Evolutionary conservation across 2,113 vertebrate genomes (phyloP).

Genomic region (Eidolon helvum): DNA sequence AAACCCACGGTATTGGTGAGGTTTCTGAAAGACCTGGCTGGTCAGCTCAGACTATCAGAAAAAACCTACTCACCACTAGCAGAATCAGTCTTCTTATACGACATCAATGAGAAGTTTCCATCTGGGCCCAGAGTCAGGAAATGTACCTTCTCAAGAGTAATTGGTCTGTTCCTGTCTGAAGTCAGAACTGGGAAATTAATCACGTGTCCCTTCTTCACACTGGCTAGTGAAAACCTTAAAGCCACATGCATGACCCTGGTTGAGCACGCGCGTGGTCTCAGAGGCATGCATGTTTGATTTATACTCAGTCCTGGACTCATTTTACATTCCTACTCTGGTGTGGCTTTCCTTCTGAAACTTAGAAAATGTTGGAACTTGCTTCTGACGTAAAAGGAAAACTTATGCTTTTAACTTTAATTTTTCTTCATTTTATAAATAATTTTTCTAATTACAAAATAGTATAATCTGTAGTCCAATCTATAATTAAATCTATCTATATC

Average conservation of each 20-base stretch:
- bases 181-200: neutral
- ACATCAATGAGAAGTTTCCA: neutral
- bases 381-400: neutral
- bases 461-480: neutral
- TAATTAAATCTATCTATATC: neutral
- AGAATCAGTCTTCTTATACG: neutral
- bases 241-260: accelerated
- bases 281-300: neutral
- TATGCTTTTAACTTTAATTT: neutral
- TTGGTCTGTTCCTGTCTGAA: neutral
- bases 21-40: accelerated
- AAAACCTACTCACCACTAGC: too few species aligned
- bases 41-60: neutral
- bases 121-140: neutral
- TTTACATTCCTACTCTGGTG: neutral
- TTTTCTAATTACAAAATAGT: neutral
- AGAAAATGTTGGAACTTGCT: neutral
- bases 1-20: neutral
- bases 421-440: neutral
- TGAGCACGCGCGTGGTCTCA: accelerated
- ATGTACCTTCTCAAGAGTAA: neutral
- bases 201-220: neutral
- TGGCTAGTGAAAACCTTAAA: neutral
- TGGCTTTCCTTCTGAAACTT: neutral
- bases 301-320: neutral